Evolutionary conservation across 2,888 invertebrate genomes (phyloP).

Genomic region (Opisthograptis luteolata): DNA sequence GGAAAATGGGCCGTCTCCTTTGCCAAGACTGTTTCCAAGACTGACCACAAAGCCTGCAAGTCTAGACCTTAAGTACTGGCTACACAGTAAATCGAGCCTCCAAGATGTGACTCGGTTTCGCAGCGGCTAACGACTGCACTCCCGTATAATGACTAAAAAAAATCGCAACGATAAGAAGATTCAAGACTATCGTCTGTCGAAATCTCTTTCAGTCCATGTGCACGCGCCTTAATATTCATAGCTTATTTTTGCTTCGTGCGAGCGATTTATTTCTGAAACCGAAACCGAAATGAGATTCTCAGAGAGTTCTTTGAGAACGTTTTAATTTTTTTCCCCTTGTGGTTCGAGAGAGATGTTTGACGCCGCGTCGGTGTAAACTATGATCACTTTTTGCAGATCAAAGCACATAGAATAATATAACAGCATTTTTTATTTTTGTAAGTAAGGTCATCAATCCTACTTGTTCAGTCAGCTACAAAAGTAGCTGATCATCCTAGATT

Average conservation of each 20-base stretch:
- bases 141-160: constrained; percentile 28
- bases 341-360: constrained; percentile 1
- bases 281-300: constrained; percentile 19
- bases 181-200: constrained; percentile 25
- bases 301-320: constrained; percentile 14
- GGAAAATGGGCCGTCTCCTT: no score
- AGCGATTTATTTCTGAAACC: constrained; percentile 19
- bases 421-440: no score
- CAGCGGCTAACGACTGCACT: constrained; percentile 44
- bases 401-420: neutral
- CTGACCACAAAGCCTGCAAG: no score
- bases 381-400: neutral
- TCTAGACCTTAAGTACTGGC: constrained; percentile 10
- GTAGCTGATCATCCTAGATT: no score
- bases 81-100: neutral
- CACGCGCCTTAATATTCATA: constrained; percentile 26
- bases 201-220: constrained; percentile 21
- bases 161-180: constrained; percentile 21
- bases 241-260: constrained; percentile 23
- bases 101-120: constrained; percentile 13
- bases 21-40: no score
- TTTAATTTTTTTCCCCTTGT: constrained; percentile 5
- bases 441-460: no score
- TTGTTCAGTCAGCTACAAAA: no score
- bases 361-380: neutral